phyloP scores from a whole-genome alignment of 2,113 vertebrate genomes.

The Dunckerocampus dactyliophorus region DNA sequence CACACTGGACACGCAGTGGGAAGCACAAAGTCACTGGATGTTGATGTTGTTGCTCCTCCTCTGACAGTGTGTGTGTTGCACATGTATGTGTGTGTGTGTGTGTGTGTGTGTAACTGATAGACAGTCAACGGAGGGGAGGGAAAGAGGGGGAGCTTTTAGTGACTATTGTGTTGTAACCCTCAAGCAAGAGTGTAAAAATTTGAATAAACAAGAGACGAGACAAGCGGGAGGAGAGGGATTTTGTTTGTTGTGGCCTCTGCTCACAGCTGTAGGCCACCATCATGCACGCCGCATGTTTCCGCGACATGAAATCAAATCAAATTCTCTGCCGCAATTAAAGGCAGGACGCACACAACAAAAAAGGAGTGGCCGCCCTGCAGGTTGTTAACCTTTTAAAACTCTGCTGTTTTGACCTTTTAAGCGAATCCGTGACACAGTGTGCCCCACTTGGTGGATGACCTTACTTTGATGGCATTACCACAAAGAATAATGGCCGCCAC shows the following conservation, averaged over 20 bases:
- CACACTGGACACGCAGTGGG: slow-evolving; percentile 29
- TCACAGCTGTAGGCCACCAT: slow-evolving; percentile 24
- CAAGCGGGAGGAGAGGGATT: slow-evolving; percentile 3
- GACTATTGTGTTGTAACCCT: slow-evolving; percentile 44
- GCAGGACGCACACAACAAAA: slow-evolving; percentile 23
- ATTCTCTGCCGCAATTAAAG: slow-evolving; percentile 27
- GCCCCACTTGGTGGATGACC: slow-evolving; percentile 59
- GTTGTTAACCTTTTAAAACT: slow-evolving; percentile 64
- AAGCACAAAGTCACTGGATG: slow-evolving; percentile 31
- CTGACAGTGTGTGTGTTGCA: slow-evolving; percentile 31
- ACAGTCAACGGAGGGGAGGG: slow-evolving; percentile 15
- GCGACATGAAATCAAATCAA: slow-evolving; percentile 18
- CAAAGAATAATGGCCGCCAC: slow-evolving; percentile 43
- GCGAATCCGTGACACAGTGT: slow-evolving; percentile 54
- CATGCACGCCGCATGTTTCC: slow-evolving; percentile 12
- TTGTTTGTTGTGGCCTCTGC: slow-evolving; percentile 36
- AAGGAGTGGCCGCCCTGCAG: slow-evolving; percentile 22
- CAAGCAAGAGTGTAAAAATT: slow-evolving; percentile 33
- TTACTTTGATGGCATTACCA: slow-evolving; percentile 70
- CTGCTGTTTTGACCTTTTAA: slow-evolving; percentile 66
- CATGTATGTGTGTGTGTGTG: slow-evolving; percentile 8
- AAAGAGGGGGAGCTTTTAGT: slow-evolving; percentile 50
- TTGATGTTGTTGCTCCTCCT: slow-evolving; percentile 53
- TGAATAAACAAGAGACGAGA: slow-evolving; percentile 39
- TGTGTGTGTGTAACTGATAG: slow-evolving; percentile 25